phyloP scores from a whole-genome alignment of 1,140 invertebrate species.

The Mylabris phalerata region DNA sequence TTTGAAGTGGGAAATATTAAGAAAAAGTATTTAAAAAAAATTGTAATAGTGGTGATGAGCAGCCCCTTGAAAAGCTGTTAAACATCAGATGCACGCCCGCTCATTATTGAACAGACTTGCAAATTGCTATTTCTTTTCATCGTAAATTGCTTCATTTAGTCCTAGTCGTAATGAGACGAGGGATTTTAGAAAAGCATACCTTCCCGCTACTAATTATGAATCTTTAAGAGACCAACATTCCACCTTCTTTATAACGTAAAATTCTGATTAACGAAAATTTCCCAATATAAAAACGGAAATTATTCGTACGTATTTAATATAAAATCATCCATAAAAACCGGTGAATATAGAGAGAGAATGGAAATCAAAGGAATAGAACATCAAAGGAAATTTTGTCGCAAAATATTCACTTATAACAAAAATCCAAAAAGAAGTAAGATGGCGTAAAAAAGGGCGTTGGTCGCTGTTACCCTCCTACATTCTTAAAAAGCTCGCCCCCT shows the following conservation, averaged over 20 bases:
- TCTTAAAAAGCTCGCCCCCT: slow-evolving; percentile 31
- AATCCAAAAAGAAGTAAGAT: slow-evolving; percentile 27
- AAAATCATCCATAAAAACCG: no score
- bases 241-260: no score
- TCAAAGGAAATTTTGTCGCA: no score
- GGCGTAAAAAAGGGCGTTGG: slow-evolving; percentile 33
- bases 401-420: not conserved
- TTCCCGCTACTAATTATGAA: slow-evolving; percentile 5
- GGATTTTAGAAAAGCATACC: slow-evolving; percentile 1
- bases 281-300: no score
- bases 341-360: no score
- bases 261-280: not conserved
- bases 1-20: slow-evolving; percentile 1
- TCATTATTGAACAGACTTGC: slow-evolving; percentile 25
- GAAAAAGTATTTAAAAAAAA: not conserved
- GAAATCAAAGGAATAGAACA: no score
- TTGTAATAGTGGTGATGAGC: not conserved
- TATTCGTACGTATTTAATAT: no score
- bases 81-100: slow-evolving; percentile 15
- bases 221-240: not conserved
- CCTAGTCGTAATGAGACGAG: slow-evolving; percentile 20
- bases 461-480: slow-evolving; percentile 27
- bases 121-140: slow-evolving; percentile 28
- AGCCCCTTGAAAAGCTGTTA: slow-evolving; percentile 9
- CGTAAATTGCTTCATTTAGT: slow-evolving; percentile 29